These are phyloP conservation scores for Pseudorectes ferrugineus DNA, from an alignment of 2,113 vertebrate genomes.

Conservation along the genomic window DNA sequence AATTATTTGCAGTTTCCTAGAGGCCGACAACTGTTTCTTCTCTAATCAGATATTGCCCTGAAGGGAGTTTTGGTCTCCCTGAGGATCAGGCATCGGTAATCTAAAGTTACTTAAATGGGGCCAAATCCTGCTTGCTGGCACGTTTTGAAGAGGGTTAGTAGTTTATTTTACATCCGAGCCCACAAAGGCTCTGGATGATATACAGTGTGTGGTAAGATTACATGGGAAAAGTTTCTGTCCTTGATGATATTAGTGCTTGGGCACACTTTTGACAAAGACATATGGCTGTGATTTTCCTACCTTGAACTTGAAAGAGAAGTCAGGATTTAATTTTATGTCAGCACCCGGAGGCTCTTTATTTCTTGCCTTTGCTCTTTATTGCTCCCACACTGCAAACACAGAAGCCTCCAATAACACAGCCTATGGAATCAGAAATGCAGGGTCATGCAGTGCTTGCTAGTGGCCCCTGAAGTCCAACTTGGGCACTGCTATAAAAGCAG, in stretches of 20 bases:
- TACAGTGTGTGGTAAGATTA: neutral
- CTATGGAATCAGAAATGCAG: conserved; percentile 30
- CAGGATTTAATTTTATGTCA: conserved; percentile 62
- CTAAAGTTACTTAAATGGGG: conserved; percentile 24
- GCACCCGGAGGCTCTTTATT: conserved; percentile 61
- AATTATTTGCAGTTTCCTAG: conserved; percentile 40
- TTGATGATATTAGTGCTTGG: conserved; percentile 37
- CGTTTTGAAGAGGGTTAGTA: neutral
- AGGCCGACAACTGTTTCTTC: conserved; percentile 24
- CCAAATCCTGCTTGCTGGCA: neutral
- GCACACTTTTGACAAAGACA: conserved; percentile 48
- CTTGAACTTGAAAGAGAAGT: conserved; percentile 61
- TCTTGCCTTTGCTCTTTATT: conserved; percentile 59
- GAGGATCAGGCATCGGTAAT: neutral
- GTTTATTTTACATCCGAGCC: neutral
- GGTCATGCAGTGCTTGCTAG: conserved; percentile 34
- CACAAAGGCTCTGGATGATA: neutral
- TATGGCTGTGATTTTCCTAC: conserved; percentile 59
- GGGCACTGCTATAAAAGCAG: conserved; percentile 16
- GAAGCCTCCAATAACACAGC: conserved; percentile 31
- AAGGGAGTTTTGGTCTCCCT: conserved; percentile 22
- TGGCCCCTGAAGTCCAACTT: conserved; percentile 48
- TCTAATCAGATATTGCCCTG: conserved; percentile 32
- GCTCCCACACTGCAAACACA: conserved; percentile 38
- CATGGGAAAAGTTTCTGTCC: conserved; percentile 8